Evolutionary conservation across 2,888 invertebrate genomes (phyloP).

Genomic region (Scaptomyza parva): DNA sequence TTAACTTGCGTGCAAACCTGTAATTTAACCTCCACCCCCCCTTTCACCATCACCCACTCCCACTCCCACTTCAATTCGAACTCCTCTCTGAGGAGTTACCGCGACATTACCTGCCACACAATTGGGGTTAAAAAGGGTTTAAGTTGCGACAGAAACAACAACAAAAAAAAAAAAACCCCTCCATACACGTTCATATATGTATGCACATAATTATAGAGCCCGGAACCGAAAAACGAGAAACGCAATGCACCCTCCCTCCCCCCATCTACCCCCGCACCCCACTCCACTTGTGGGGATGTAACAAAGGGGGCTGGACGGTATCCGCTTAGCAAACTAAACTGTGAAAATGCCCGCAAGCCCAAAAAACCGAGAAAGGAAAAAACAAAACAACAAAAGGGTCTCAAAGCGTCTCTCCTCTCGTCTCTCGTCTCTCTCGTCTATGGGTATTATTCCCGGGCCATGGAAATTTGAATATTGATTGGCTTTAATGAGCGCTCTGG

Average conservation of each 20-base stretch:
- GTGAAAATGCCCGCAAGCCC: slow-evolving; percentile 67
- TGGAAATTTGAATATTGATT: slow-evolving; percentile 74
- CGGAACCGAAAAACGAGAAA: slow-evolving; percentile 56
- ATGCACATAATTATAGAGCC: slow-evolving; percentile 68
- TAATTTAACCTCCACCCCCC: slow-evolving; percentile 48
- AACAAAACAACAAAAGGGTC: neutral
- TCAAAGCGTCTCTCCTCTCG: too few relatives aligned
- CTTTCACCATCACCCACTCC: too few relatives aligned
- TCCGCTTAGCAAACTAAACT: slow-evolving; percentile 73
- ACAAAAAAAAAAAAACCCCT: slow-evolving; percentile 1
- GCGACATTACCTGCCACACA: slow-evolving; percentile 9
- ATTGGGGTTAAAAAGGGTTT: slow-evolving; percentile 79
- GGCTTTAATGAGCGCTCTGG: slow-evolving; percentile 71
- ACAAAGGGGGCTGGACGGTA: slow-evolving; percentile 38
- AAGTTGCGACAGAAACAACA: slow-evolving; percentile 59
- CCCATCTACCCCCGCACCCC: neutral
- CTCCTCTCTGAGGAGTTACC: too few relatives aligned
- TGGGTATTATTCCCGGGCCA: slow-evolving; percentile 21
- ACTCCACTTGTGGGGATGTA: slow-evolving; percentile 2
- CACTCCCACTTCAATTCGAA: too few relatives aligned
- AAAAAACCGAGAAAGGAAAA: neutral
- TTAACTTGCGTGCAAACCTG: slow-evolving; percentile 73
- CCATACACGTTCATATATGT: neutral
- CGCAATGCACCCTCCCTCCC: neutral
- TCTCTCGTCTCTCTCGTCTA: too few relatives aligned